Percentiles rank a stretch among this genome's conserved stretches.
phyloP scores from a whole-genome alignment of 23 tunicate species.

The Halocynthia aurantium region DNA sequence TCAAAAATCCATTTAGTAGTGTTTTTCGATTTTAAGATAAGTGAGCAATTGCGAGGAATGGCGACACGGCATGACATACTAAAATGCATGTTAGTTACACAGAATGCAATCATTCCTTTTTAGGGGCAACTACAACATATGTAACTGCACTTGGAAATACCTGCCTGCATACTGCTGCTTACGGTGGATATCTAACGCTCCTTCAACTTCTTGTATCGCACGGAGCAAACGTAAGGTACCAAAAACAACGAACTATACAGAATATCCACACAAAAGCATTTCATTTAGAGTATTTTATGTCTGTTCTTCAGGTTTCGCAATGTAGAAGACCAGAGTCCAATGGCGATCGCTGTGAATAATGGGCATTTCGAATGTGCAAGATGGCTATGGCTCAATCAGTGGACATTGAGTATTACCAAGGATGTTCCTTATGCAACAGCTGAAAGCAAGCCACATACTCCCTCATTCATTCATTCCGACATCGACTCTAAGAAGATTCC shows the following conservation, averaged over 20 bases:
- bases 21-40: not conserved
- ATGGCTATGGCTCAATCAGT: constrained; percentile 89
- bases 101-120: not conserved
- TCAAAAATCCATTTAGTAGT: not conserved
- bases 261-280: not conserved
- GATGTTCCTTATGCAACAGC: not conserved
- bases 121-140: constrained; percentile 30
- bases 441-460: too few relatives aligned
- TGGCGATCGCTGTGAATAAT: constrained; percentile 48
- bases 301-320: constrained; percentile 42
- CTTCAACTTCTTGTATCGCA: constrained; percentile 50
- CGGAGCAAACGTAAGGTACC: constrained; percentile 63
- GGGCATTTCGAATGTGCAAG: constrained; percentile 69
- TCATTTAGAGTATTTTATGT: not conserved
- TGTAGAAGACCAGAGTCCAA: constrained; percentile 30
- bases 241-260: not conserved
- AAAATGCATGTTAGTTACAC: too few relatives aligned
- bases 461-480: too few relatives aligned
- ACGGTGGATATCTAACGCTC: constrained; percentile 37
- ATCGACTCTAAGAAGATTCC: too few relatives aligned
- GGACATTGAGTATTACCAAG: constrained; percentile 48
- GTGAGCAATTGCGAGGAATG: too few relatives aligned
- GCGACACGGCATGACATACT: too few relatives aligned
- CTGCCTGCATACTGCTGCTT: constrained; percentile 46
- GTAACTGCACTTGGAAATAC: constrained; percentile 51